Conservation (phyloP, 2,113 vertebrate species). For the Xiphorhynchus elegans region DNA sequence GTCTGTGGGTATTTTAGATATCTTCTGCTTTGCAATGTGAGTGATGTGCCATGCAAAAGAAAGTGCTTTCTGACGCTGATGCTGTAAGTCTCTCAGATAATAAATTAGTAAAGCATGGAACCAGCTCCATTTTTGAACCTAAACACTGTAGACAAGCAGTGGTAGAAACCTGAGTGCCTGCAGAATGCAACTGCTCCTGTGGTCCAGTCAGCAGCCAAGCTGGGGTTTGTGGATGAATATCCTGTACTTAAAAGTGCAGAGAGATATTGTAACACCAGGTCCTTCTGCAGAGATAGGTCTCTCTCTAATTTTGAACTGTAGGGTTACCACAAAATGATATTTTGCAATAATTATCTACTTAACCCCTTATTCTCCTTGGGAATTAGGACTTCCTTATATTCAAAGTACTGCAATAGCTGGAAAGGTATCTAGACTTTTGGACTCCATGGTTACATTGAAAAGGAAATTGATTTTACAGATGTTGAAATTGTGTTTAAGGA, state of each 20-base stretch:
- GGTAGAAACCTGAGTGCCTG: not conserved
- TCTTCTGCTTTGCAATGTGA: not conserved
- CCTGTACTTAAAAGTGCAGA: not conserved
- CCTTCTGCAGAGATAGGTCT: not conserved
- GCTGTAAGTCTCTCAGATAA: not conserved
- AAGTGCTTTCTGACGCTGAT: not conserved
- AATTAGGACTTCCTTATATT: not conserved
- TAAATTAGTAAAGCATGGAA: not conserved
- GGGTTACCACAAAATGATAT: not conserved
- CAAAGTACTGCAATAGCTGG: not conserved
- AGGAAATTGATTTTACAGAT: not conserved
- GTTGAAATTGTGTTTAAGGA: not conserved
- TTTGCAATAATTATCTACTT: not conserved
- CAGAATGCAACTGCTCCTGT: not conserved
- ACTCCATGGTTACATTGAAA: not conserved
- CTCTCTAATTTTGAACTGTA: not conserved
- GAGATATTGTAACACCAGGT: not conserved
- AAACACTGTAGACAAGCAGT: not conserved
- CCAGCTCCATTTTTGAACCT: not conserved
- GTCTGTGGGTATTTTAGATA: not conserved
- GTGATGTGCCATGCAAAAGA: accelerated
- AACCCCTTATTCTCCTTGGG: not conserved
- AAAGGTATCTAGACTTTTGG: not conserved
- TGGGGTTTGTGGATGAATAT: not conserved
- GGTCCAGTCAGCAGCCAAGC: not conserved